Percentiles rank a stretch among this genome's conserved stretches.
Evolutionary conservation across 2,113 vertebrate genomes (phyloP).

Genomic region (Corapipo altera): DNA sequence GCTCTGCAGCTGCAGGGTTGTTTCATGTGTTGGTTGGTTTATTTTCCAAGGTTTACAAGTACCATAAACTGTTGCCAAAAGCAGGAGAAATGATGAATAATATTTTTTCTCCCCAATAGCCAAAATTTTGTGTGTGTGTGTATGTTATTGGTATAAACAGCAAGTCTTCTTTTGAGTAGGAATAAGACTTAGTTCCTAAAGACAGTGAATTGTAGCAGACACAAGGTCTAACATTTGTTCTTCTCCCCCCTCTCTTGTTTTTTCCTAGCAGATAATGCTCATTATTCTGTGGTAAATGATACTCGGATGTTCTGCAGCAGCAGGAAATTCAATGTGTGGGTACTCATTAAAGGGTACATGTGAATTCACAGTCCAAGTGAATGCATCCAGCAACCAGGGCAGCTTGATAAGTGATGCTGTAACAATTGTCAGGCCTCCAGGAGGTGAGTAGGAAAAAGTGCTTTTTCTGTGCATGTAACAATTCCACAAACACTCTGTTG

Average conservation of each 20-base stretch:
- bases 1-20: neutral
- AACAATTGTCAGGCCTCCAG: slow-evolving; percentile 77
- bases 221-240: neutral
- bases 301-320: slow-evolving; percentile 59
- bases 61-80: neutral
- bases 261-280: slow-evolving; percentile 60
- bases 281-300: slow-evolving; percentile 61
- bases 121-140: neutral
- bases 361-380: slow-evolving; percentile 72
- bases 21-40: neutral
- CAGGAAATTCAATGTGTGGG: slow-evolving; percentile 74
- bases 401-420: slow-evolving; percentile 78
- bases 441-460: slow-evolving; percentile 75
- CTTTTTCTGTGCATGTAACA: neutral
- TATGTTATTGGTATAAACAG: neutral
- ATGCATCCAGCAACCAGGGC: slow-evolving; percentile 83
- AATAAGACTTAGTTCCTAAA: neutral
- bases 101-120: neutral
- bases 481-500: neutral
- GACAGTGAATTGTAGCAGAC: neutral
- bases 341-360: slow-evolving; percentile 69
- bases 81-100: neutral
- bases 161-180: neutral
- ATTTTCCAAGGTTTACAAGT: neutral
- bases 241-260: neutral